phyloP scores from a whole-genome alignment of 2,797 vertebrate species.

The Ctenosaura bakeri region DNA sequence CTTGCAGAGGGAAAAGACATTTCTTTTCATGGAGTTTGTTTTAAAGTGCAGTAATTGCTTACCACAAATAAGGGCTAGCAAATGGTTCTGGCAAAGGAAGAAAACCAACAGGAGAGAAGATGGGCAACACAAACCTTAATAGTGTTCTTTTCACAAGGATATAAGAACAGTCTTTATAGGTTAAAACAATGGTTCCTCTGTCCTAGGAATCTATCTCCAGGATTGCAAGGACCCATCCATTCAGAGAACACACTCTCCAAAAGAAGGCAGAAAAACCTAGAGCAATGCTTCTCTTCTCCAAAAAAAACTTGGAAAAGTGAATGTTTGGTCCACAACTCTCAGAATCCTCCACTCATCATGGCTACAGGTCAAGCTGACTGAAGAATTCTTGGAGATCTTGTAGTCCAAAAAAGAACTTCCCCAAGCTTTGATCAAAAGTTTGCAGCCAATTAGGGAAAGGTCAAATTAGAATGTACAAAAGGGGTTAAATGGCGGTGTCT shows the following conservation, averaged over 20 bases:
- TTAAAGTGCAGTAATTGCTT: conserved; percentile 80
- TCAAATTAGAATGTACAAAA: neutral
- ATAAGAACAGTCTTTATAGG: neutral
- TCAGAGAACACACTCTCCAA: neutral
- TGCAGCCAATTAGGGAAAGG: neutral
- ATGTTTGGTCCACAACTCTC: neutral
- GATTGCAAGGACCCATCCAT: neutral
- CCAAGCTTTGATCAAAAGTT: neutral
- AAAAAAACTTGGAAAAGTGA: neutral
- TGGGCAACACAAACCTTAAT: conserved; percentile 68
- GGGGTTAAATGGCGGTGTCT: neutral
- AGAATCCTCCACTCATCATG: neutral
- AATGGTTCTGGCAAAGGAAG: conserved; percentile 74
- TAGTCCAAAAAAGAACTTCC: neutral
- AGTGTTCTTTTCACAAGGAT: conserved; percentile 53
- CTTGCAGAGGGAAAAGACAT: conserved; percentile 47
- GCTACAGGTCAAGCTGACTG: neutral
- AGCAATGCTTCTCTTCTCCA: neutral
- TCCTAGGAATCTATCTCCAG: neutral
- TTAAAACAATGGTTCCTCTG: conserved; percentile 7
- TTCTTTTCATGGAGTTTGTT: conserved; percentile 75
- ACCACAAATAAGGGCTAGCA: conserved; percentile 77
- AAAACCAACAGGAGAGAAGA: conserved; percentile 67
- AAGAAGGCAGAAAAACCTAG: neutral
- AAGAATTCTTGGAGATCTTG: neutral